These are phyloP conservation scores for Sturmia bella DNA, from an alignment of 2,888 invertebrate species.

Conservation along the genomic window DNA sequence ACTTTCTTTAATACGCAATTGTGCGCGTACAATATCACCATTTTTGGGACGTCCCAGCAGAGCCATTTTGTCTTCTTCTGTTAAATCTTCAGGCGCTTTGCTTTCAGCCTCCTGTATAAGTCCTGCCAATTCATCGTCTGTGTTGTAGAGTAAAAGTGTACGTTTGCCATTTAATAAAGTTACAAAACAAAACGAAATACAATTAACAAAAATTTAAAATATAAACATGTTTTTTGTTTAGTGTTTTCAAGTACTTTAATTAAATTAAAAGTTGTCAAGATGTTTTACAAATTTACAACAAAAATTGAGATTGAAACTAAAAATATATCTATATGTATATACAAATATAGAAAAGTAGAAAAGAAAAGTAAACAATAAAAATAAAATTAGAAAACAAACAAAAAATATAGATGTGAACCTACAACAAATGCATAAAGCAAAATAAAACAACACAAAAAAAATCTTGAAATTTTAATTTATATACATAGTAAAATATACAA, in stretches of 20 bases:
- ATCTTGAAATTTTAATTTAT: constrained; percentile 27
- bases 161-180: constrained; percentile 45
- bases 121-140: constrained; percentile 84
- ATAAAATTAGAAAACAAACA: no score
- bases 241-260: constrained; percentile 16
- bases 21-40: constrained; percentile 92
- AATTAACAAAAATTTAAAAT: constrained; percentile 40
- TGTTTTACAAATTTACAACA: constrained; percentile 21
- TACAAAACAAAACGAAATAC: constrained; percentile 35
- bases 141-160: constrained; percentile 51
- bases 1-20: constrained; percentile 97
- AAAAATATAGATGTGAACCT: constrained; percentile 9
- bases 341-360: no score
- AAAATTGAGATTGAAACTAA: constrained; percentile 26
- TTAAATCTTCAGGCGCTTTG: constrained; percentile 86
- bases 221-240: not conserved
- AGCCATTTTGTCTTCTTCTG: constrained; percentile 92
- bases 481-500: constrained; percentile 1
- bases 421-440: constrained; percentile 44
- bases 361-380: no score
- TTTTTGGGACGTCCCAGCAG: constrained; percentile 95
- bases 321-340: not conserved
- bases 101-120: constrained; percentile 85
- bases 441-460: constrained; percentile 12
- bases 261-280: not conserved